Conservation (phyloP, 2,113 vertebrate genomes). For the Phyllostomus hastatus region DNA sequence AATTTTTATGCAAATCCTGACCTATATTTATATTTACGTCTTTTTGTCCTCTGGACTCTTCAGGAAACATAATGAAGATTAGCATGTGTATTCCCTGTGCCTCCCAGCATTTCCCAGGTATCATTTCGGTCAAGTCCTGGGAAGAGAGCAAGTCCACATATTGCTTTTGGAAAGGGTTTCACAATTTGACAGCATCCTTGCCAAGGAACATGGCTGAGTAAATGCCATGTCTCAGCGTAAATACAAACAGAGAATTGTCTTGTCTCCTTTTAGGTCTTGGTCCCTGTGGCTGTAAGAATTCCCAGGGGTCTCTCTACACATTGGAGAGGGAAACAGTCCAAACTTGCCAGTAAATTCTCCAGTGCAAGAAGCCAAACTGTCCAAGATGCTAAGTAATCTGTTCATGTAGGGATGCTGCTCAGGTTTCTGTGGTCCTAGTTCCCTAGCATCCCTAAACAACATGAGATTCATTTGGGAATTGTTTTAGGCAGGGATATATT, state of each 20-base stretch:
- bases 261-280: neutral
- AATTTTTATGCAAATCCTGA: neutral
- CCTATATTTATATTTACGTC: neutral
- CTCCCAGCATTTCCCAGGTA: neutral
- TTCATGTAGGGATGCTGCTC: neutral
- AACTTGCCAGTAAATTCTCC: neutral
- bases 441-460: neutral
- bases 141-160: neutral
- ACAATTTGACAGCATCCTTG: conserved; percentile 38
- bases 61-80: neutral
- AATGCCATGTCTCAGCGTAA: conserved; percentile 15
- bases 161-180: conserved; percentile 39
- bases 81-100: conserved; percentile 10
- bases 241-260: conserved; percentile 32
- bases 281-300: neutral
- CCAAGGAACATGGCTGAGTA: conserved; percentile 36
- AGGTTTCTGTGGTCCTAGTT: neutral
- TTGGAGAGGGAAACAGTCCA: neutral
- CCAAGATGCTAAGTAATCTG: neutral
- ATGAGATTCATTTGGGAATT: neutral
- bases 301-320: neutral
- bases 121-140: neutral
- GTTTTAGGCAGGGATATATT: neutral
- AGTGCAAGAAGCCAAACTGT: neutral
- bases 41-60: neutral